Conservation (phyloP, 2,797 vertebrate genomes). For the Alosa sapidissima region DNA sequence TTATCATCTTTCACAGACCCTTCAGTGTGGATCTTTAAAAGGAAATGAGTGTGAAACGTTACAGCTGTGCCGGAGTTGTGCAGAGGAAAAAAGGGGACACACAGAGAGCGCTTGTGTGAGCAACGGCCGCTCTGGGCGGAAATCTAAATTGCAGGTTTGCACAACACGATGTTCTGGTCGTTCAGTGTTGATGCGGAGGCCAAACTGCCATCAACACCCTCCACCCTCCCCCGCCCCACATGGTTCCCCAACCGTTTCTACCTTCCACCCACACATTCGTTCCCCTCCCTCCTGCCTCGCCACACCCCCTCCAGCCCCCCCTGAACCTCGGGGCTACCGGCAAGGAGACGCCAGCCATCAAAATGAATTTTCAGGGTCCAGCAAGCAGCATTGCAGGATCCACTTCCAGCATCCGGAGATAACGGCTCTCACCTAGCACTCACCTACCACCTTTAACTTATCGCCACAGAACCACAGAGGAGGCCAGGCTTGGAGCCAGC, state of each 20-base stretch:
- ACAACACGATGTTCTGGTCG: constrained; percentile 57
- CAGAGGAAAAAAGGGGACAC: background rate
- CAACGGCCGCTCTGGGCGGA: constrained; percentile 35
- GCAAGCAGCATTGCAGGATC: constrained; percentile 64
- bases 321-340: constrained; percentile 48
- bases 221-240: constrained; percentile 61
- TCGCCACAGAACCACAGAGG: constrained; percentile 53
- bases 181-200: constrained; percentile 53
- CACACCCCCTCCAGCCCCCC: constrained; percentile 29
- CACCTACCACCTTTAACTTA: constrained; percentile 66
- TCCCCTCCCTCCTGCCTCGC: background rate
- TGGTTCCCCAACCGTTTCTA: background rate
- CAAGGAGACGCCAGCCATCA: constrained; percentile 82
- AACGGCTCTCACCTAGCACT: constrained; percentile 64
- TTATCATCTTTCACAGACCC: background rate
- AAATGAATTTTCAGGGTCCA: constrained; percentile 84
- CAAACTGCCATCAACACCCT: constrained; percentile 18
- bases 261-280: background rate
- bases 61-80: background rate
- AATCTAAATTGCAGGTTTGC: constrained; percentile 70
- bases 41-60: background rate
- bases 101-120: background rate
- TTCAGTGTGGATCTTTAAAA: background rate
- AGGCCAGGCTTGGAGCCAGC: constrained; percentile 47
- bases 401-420: constrained; percentile 62